Evolutionary conservation across 2,797 vertebrate genomes (phyloP).

Genomic region (Orestias chungarensis): DNA sequence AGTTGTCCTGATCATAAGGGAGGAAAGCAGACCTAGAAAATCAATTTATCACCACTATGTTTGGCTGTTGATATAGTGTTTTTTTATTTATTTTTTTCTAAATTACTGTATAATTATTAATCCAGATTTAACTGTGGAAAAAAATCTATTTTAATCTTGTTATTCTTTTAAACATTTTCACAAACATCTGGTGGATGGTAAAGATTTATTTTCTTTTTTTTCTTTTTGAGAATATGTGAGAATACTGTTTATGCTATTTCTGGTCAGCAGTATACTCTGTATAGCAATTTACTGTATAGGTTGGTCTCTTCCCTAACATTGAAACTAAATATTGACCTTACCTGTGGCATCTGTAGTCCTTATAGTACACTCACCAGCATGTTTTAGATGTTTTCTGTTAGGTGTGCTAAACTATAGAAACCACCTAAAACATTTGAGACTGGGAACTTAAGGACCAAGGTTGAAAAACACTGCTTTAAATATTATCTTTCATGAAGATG

Average conservation of each 20-base stretch:
- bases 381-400: no score
- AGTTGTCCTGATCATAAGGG: neutral
- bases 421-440: no score
- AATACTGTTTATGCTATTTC: neutral
- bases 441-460: no score
- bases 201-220: neutral
- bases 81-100: neutral
- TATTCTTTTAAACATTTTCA: neutral
- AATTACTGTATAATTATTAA: neutral
- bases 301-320: neutral
- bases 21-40: neutral
- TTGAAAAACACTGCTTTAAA: no score
- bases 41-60: neutral
- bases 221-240: neutral
- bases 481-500: no score
- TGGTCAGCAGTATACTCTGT: neutral
- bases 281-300: neutral
- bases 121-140: neutral
- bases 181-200: neutral
- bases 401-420: no score
- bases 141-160: neutral
- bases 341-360: neutral
- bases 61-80: neutral
- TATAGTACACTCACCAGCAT: no score
- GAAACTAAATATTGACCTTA: neutral